Evolutionary conservation across 1,140 invertebrate species (phyloP).

Genomic region (Elysia chlorotica): DNA sequence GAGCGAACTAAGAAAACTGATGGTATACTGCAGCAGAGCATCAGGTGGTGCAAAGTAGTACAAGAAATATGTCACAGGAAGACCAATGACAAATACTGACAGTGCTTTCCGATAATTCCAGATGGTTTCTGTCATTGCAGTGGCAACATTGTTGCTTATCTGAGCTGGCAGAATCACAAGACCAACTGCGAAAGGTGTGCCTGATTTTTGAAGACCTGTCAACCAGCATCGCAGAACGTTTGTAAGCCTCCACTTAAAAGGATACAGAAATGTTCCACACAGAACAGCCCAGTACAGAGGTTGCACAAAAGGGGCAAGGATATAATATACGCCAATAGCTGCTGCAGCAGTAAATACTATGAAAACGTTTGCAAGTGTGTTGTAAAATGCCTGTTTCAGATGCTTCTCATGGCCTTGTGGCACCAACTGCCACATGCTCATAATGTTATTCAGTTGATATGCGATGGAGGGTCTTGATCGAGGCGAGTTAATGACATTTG

Average conservation of each 20-base stretch:
- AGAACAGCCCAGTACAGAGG: slow-evolving; percentile 92
- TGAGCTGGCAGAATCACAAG: slow-evolving; percentile 76
- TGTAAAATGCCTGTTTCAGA: slow-evolving; percentile 62
- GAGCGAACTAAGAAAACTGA: slow-evolving; percentile 24
- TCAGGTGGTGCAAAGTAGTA: slow-evolving; percentile 58
- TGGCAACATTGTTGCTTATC: slow-evolving; percentile 71
- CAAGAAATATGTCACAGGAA: slow-evolving; percentile 53
- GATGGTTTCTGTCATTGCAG: slow-evolving; percentile 69
- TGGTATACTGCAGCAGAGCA: slow-evolving; percentile 38
- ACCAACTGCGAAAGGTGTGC: slow-evolving; percentile 69
- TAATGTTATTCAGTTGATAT: no score
- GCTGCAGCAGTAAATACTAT: slow-evolving; percentile 48
- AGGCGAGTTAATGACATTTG: no score
- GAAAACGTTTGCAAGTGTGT: slow-evolving; percentile 58
- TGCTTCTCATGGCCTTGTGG: slow-evolving; percentile 76
- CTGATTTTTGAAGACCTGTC: slow-evolving; percentile 57
- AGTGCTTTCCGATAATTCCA: slow-evolving; percentile 52
- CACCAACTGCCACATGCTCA: slow-evolving; percentile 42
- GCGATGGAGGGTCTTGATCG: no score
- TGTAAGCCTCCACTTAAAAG: slow-evolving; percentile 80
- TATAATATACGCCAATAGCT: slow-evolving; percentile 75
- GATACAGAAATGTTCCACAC: slow-evolving; percentile 87
- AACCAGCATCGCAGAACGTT: slow-evolving; percentile 75
- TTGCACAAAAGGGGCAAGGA: slow-evolving; percentile 88
- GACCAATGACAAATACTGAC: slow-evolving; percentile 35